Base-by-base conservation (phyloP, 2,888 invertebrate species). In the Antitype chi region DNA sequence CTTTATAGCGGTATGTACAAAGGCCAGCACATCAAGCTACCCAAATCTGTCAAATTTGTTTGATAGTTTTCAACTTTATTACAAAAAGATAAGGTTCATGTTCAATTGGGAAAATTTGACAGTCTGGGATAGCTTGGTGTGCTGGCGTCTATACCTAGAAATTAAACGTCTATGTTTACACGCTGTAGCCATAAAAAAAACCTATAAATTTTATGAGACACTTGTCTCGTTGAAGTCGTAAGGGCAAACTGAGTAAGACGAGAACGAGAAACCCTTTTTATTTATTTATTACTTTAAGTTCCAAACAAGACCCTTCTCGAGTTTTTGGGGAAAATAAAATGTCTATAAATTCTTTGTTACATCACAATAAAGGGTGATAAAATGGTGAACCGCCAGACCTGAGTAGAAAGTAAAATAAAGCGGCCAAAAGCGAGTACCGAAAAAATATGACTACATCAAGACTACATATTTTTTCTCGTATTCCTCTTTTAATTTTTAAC, bases 111-210 rank as follows among this genome's bases (percentile, higher is more conserved):
- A 38, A 38, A 38, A 38, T 5, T 5, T 5, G 0, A 5, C 38
- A 38, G 38, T 38, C 6, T 38, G 6, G 38, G 38, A 38, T 38
- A 38, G 38, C 38, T 38, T 2, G 32, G 4, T 32, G 32, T 32
- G 32, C 32, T 32, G 32, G 32, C 32, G 38, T 38, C 38, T 43
- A 11, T 43, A 11, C 57, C 25, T 49, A 43, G 7, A 70, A 70
- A 83, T 76, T 76, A 66, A 72, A 32, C n/a, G 76, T 28, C 70
- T 53, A 53, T 57, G 59, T 84, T 76, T 80, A 60, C 70, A 74
- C 47, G 38, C 20, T 53, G 17, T 69, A 32, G 25, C 49, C 43
- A 67, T 72, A 70, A 72, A 76, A 72, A 76, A 66, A 59, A 20
- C 52, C 15, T 25, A 72, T 76, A 76, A 66, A 74, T 62, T 84